Evolutionary conservation across 2,797 vertebrate genomes (phyloP), one percentile per base, ranked within the genome.

Genomic region (Megaceryle alcyon): DNA sequence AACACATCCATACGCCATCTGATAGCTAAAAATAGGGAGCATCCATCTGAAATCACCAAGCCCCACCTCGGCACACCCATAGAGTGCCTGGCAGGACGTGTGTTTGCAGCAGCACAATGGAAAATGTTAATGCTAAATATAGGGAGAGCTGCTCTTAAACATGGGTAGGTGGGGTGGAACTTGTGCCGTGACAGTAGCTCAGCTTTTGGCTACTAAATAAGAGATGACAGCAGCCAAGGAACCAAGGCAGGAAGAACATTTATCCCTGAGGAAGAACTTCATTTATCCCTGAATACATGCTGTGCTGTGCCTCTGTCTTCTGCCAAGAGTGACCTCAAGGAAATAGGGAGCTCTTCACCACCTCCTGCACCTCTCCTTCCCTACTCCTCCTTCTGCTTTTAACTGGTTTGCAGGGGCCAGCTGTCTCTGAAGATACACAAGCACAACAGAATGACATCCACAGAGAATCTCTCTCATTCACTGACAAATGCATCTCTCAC

Each of bases 41-140:
- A 1, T 56, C 48, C 51, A 64, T 44, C 70, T 29, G 48, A 79
- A 91, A 86, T 14, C 5, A 2, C 33, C 21, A 3, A 69, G 28
- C 85, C 82, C 59, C 87, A 26, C 87, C 87, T 79, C 2, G 5
- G 59, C 2, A 0, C 6, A 0, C 75, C 88, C 33, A 0, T 26
- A 59, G 92, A 59, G 33, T 3, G 0, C 14, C 63, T 1, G 0
- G 33, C 75, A 89, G 83, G 91, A 86, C 21, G 0, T 44, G 66
- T 61, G 72, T 79, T 83, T 94, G 65, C 35, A 56, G 51, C 80
- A 56, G 12, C 63, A 94, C 79, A 94, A 86, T 82, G 94, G 85
- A 84, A 96, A 51, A 84, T 16, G 48, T 39, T 53, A 72, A 46
- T 64, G 77, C 77, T 92, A 96, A 97, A 95, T 84, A 96, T 73